Percentiles rank a stretch among this genome's conserved stretches.
phyloP scores from a whole-genome alignment of 1,140 invertebrate genomes.

The Papilio dardanus region DNA sequence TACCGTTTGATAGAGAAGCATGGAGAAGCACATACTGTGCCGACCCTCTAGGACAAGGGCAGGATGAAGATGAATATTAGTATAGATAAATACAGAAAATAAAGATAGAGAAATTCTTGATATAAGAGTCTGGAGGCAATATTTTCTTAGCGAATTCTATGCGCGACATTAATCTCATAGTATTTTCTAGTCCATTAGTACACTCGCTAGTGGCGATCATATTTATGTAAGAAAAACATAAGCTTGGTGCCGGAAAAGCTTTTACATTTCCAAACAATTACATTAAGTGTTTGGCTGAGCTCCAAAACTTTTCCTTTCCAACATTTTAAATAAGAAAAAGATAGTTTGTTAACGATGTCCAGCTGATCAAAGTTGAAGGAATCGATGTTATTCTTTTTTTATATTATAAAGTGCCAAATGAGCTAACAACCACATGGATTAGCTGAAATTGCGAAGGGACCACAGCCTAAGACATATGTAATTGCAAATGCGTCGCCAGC shows the following conservation, averaged over 20 bases:
- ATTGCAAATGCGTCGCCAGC: too few species aligned
- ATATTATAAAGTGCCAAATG: too few species aligned
- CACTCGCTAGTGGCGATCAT: slow-evolving; percentile 5
- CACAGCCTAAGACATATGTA: too few species aligned
- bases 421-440: too few species aligned
- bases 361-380: not conserved
- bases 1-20: too few species aligned
- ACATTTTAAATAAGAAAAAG: slow-evolving; percentile 33
- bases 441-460: too few species aligned
- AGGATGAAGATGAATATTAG: too few species aligned
- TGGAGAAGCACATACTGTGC: too few species aligned
- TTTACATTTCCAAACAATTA: slow-evolving; percentile 41
- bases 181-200: slow-evolving; percentile 15
- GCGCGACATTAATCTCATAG: not conserved
- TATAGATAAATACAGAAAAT: too few species aligned
- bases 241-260: slow-evolving; percentile 19
- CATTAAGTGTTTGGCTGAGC: slow-evolving; percentile 42
- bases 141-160: not conserved
- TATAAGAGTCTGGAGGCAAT: not conserved
- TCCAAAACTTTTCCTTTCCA: not conserved
- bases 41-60: too few species aligned
- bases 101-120: too few species aligned
- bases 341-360: slow-evolving; percentile 1
- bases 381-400: too few species aligned
- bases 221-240: slow-evolving; percentile 21